Evolutionary conservation across 2,113 vertebrate genomes (phyloP).

Genomic region (Spheniscus mendiculus): DNA sequence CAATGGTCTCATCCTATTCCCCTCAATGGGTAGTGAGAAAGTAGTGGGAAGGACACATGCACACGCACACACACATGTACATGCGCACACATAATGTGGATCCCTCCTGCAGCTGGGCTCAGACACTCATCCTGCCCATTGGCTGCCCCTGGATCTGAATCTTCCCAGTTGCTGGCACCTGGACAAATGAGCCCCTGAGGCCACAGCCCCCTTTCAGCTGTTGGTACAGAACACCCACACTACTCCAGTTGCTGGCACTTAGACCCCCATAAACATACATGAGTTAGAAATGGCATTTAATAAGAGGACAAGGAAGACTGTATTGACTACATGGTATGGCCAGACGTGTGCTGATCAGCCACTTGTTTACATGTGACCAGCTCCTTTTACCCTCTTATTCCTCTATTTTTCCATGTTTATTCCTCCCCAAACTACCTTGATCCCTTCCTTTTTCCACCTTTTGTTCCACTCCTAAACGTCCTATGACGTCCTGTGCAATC

Average conservation of each 20-base stretch:
- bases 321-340: background rate
- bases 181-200: background rate
- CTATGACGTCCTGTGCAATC: background rate
- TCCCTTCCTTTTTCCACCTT: background rate
- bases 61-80: accelerated
- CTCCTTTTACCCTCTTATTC: background rate
- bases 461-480: background rate
- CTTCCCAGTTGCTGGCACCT: background rate
- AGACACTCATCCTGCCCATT: background rate
- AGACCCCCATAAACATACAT: background rate
- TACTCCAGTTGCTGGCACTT: background rate
- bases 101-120: background rate
- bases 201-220: background rate
- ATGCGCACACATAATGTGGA: accelerated
- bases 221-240: background rate
- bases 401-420: background rate
- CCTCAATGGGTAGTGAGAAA: background rate
- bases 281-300: background rate
- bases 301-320: background rate
- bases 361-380: background rate
- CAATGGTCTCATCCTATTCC: background rate
- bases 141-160: background rate
- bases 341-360: background rate
- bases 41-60: background rate
- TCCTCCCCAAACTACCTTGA: background rate